Evolutionary conservation across 2,888 invertebrate species (phyloP), one percentile per base, ranked within the genome.

Genomic region (Hydropsyche betteni): DNA sequence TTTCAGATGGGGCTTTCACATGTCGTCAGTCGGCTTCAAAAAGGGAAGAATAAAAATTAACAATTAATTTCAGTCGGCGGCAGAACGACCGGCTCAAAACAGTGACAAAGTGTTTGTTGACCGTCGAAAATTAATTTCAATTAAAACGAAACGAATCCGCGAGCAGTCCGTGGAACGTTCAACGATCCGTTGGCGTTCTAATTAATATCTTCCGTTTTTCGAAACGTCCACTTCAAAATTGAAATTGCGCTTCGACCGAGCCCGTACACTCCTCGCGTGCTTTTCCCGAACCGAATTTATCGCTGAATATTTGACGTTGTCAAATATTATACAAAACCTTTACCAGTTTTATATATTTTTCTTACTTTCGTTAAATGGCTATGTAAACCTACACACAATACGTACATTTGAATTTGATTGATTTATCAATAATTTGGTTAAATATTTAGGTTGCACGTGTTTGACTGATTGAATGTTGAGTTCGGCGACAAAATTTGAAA

Each of bases 71-170:
- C 14, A 58, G 16, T 58, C 16, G 16, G 58, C 58, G 58, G 24
- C 24, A 24, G 8, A 14, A 24, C 24, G 44, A 16, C 58, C 58
- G 16, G 58, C 36, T 34, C 33, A 36, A 12, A 64, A 64, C 36
- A 36, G 64, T 64, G 64, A 64, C 64, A 64, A 64, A 64, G 64
- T 64, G 64, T 64, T 64, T 64, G 36, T 64, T 64, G 64, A 64
- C 64, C 64, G 64, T 64, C 34, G 36, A 64, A 64, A 64, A 64
- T 64, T 64, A 64, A 64, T 64, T 36, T 64, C 34, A 64, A 64
- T 64, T 64, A 64, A 44, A 64, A n/a, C 64, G 64, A 64, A 64
- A 64, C 34, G 64, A 64, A 24, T 44, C 58, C 24, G 8, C 58
- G 58, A 16, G 24, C 58, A 58, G 53, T 16, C 14, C 53, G n/a